Percentiles rank a stretch among this genome's conserved stretches.
Conservation (phyloP, 1,140 invertebrate genomes). For the Helicoverpa armigera region DNA sequence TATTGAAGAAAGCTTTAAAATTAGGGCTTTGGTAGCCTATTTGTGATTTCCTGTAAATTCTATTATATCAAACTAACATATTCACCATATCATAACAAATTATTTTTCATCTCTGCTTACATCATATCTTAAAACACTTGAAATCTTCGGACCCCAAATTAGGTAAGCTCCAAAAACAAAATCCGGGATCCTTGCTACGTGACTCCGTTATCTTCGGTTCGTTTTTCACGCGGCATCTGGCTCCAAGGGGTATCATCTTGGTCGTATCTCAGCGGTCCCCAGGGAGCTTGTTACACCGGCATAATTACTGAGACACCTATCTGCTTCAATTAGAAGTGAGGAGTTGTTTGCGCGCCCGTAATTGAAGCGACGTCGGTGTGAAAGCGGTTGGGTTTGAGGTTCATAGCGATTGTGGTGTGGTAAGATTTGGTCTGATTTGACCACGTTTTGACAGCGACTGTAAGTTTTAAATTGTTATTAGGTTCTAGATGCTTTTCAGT, state of each 20-base stretch:
- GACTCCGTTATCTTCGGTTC: conserved; percentile 46
- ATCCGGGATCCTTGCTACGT: conserved; percentile 1
- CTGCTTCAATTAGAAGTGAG: conserved; percentile 69
- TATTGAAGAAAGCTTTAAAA: too few species aligned
- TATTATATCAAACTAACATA: too few species aligned
- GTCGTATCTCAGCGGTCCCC: conserved; percentile 58
- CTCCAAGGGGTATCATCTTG: conserved; percentile 58
- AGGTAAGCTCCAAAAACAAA: conserved; percentile 2
- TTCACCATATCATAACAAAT: too few species aligned
- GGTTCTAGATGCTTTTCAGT: too few species aligned
- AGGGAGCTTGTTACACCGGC: conserved; percentile 74
- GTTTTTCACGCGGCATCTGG: conserved; percentile 65
- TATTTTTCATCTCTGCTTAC: too few species aligned
- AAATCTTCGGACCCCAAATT: background rate
- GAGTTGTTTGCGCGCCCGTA: conserved; percentile 66
- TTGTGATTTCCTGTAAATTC: too few species aligned
- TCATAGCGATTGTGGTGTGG: conserved; percentile 5
- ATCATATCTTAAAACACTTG: background rate
- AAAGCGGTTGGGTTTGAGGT: conserved; percentile 4
- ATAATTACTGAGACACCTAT: conserved; percentile 79
- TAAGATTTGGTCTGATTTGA: background rate
- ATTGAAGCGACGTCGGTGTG: conserved; percentile 60
- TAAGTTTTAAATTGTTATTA: too few species aligned
- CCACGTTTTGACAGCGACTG: background rate
- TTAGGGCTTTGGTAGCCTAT: too few species aligned